Evolutionary conservation across 1,140 invertebrate species (phyloP), one percentile per base, ranked within the genome.

Genomic region (Musca domestica): DNA sequence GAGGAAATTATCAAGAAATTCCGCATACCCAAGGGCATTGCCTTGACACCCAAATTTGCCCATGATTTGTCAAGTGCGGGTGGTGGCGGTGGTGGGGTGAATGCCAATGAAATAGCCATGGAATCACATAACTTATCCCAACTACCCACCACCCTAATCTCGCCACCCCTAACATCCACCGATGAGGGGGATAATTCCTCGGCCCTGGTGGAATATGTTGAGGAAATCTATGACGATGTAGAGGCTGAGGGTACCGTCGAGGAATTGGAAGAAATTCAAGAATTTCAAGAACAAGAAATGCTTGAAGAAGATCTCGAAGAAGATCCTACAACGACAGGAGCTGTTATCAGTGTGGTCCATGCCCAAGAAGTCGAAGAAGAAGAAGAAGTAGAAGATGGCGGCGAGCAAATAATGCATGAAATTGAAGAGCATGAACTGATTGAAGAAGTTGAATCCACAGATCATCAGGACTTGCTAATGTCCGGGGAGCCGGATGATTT

Each of bases 1-100:
- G 77, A 77, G 3, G 76, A 80, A 69, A 77, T 80, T 46, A 58
- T 80, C 25, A 76, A 78, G 14, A 80, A 80, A 66, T 80, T 80
- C 51, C 77, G 77, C 67, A 80, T 80, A 71, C 77, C 77, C 25
- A 80, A 80, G 27, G 77, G 77, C 23, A 80, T 78, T 2, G 77
- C 77, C 2, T 51, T 80, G 22, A 80, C 77, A 10, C 76, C 76
- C 27, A 78, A 76, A 69, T 48, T 73, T 49, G 23, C 64, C 1
- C 7, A 61, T 30, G 56, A 61, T 34, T 19, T 61, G 34, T 41
- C 34, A 30, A 30, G 3, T 30, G 27, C 27, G 27, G 27, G 27
- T 4, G 27, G 27, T 5, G 34, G 34, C 6, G 34, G 5, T 41
- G 10, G 34, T 41, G 34, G 10, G n/a, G n/a, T n/a, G n/a, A n/a